These are phyloP conservation scores for Drosophila melanogaster DNA, from an alignment of 1,140 invertebrate genomes.

Conservation along the genomic window Release_6_plus_ISO1_MT NT_033777.3:8754001-8754500, in stretches of 20 bases:
- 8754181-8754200: slow-evolving; percentile 85
- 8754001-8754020: slow-evolving; percentile 79
- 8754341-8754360: slow-evolving; percentile 95
- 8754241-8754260: slow-evolving; percentile 88
- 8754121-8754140: slow-evolving; percentile 26
- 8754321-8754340: slow-evolving; percentile 90
- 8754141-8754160: slow-evolving; percentile 69
- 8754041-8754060: slow-evolving; percentile 48
- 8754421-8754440: background rate
- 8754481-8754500: slow-evolving; percentile 79
- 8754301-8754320: slow-evolving; percentile 87
- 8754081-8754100: slow-evolving; percentile 36
- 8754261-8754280: slow-evolving; percentile 90
- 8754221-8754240: slow-evolving; percentile 88
- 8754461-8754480: no score
- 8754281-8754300: slow-evolving; percentile 88
- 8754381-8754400: slow-evolving; percentile 86
- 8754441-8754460: background rate
- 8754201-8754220: slow-evolving; percentile 93
- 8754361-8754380: slow-evolving; percentile 93
- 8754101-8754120: slow-evolving; percentile 14
- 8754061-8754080: slow-evolving; percentile 36
- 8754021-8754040: slow-evolving; percentile 67
- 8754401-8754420: slow-evolving; percentile 67
- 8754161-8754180: slow-evolving; percentile 84